Percentiles rank a stretch among this genome's conserved stretches.
These are phyloP conservation scores for Gastracanthus pulcherrimus DNA, from an alignment of 2,888 invertebrate species.

Conservation along the genomic window DNA sequence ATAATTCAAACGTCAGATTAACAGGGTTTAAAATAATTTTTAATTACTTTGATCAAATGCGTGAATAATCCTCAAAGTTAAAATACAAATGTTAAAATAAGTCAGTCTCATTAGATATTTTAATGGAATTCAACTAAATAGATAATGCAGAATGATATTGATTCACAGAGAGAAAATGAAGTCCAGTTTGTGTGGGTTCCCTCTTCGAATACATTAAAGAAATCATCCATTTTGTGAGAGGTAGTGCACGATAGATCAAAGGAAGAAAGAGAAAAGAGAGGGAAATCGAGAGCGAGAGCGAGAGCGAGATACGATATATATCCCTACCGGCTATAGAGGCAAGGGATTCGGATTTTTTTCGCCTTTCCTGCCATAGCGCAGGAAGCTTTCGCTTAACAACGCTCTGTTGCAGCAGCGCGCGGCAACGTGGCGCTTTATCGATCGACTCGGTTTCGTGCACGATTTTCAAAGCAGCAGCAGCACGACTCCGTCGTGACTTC, in stretches of 20 bases:
- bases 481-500: conserved; percentile 40
- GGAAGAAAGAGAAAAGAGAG: not conserved
- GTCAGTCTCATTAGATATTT: conserved; percentile 3
- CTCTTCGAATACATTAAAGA: not conserved
- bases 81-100: not conserved
- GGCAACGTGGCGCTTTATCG: conserved; percentile 14
- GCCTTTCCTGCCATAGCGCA: not conserved
- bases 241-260: not conserved
- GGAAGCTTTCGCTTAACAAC: conserved; percentile 46
- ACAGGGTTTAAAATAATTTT: not conserved
- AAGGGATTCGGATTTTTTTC: conserved; percentile 30
- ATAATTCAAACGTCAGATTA: too few relatives aligned
- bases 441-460: conserved; percentile 40
- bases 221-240: not conserved
- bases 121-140: not conserved
- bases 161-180: not conserved
- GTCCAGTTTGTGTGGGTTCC: not conserved
- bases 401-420: conserved; percentile 19
- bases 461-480: conserved; percentile 36
- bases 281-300: conserved; percentile 14
- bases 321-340: not conserved
- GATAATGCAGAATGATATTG: not conserved
- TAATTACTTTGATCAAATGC: not conserved
- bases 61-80: not conserved
- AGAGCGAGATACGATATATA: not conserved